Conservation (phyloP, 1,140 invertebrate genomes). For the Tetramorium simillimum region DNA sequence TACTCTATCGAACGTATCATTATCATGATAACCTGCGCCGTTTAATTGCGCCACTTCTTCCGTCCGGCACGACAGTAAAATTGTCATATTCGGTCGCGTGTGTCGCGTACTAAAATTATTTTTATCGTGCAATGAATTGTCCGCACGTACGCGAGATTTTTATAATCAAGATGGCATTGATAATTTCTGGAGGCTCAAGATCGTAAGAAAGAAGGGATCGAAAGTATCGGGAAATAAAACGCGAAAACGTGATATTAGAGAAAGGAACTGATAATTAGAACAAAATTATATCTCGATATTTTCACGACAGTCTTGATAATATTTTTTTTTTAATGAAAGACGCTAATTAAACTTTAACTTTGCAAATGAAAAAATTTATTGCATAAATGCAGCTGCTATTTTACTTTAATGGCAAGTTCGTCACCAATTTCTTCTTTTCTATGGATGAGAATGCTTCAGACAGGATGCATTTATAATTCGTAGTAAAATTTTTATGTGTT, state of each 20-base stretch:
- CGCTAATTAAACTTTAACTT: not conserved
- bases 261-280: constrained; percentile 33
- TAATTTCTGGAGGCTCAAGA: constrained; percentile 34
- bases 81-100: constrained; percentile 7
- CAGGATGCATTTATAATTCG: not conserved
- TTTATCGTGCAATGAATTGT: not conserved
- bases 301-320: not conserved
- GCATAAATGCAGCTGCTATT: constrained; percentile 6
- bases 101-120: not conserved
- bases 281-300: not conserved
- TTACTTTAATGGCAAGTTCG: not conserved
- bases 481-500: not conserved
- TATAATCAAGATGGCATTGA: constrained; percentile 22
- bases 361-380: not conserved
- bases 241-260: not conserved
- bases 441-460: not conserved
- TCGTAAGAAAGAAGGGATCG: not conserved
- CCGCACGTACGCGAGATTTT: not conserved
- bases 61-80: constrained; percentile 3
- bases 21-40: constrained; percentile 23
- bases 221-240: not conserved
- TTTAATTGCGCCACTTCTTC: constrained; percentile 41
- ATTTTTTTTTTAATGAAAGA: not conserved
- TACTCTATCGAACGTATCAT: constrained; percentile 26
- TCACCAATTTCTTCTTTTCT: not conserved